phyloP scores from a whole-genome alignment of 2,113 vertebrate species.

The Poecile atricapillus region DNA sequence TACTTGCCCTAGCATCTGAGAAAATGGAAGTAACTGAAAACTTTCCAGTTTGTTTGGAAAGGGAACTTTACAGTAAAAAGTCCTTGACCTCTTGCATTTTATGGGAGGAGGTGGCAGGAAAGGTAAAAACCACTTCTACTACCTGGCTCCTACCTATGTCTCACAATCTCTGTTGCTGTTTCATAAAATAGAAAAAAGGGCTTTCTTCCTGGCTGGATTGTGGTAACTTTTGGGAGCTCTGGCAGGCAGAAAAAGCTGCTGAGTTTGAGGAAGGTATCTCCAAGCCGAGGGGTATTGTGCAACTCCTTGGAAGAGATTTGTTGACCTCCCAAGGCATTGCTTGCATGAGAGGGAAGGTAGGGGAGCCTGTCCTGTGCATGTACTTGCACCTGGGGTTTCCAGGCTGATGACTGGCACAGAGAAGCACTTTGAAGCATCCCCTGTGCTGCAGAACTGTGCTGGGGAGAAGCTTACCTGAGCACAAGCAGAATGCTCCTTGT shows the following conservation, averaged over 20 bases:
- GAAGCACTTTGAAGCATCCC: background rate
- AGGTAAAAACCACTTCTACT: background rate
- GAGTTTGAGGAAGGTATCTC: background rate
- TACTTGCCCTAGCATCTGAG: background rate
- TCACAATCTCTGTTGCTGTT: background rate
- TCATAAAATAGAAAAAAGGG: background rate
- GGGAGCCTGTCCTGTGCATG: rapidly evolving
- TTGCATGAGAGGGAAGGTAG: background rate
- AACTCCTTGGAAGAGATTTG: background rate
- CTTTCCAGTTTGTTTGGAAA: slow-evolving; percentile 11
- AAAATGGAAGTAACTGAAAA: background rate
- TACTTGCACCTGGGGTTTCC: background rate
- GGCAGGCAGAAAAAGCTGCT: background rate
- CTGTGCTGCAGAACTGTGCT: rapidly evolving
- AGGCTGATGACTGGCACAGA: background rate
- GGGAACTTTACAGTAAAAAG: background rate
- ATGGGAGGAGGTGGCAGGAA: background rate
- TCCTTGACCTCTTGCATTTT: background rate
- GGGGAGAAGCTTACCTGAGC: background rate
- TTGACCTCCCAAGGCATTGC: background rate
- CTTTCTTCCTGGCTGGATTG: background rate
- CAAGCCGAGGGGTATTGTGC: background rate
- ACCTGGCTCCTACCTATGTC: background rate
- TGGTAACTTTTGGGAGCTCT: background rate
- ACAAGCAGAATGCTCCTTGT: background rate